Evolutionary conservation across 1,140 invertebrate genomes (phyloP), one percentile per base, ranked within the genome.

Genomic region (Leptopilina clavipes): DNA sequence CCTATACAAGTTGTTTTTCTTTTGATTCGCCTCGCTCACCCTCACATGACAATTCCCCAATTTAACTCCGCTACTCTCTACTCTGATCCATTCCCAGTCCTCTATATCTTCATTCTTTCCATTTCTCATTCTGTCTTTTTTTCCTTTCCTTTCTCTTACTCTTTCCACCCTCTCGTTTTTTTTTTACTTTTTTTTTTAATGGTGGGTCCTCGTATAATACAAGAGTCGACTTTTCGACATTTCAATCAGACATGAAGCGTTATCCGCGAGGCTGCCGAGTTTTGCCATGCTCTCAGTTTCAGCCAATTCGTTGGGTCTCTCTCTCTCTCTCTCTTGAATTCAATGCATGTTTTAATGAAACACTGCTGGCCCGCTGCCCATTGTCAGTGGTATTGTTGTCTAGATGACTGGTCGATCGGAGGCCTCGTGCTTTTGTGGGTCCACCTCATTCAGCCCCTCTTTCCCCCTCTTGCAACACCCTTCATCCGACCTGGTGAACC

Each of bases 341-440:
- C 80, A 87, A 88, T 89, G 85, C 87, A 88, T 86, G 86, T 89
- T 89, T 89, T 89, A 89, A 89, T 89, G 87, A 88, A 89, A 87
- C 86, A 87, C 84, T 85, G 87, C 86, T 88, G 88, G 87, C 87
- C 86, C 86, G 86, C 84, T 87, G 86, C 86, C 87, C 86, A 89
- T 89, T 89, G 87, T 89, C 84, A 83, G 84, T 37, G 72, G 72
- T 81, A 87, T 88, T 89, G 87, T 89, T 83, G 76, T 73, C 74
- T 77, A 80, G 81, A 82, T 82, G 81, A 82, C 80, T 79, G 81
- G 79, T 83, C 82, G 83, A 82, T 82, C 82, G 79, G 78, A 80
- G 75, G 74, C 78, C 78, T 81, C 82, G 81, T 79, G 72, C 80
- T 83, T 82, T 83, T 81, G 77, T 82, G 78, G 76, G 52, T 80